Conservation (phyloP, 2,888 invertebrate genomes). For the Mythimna vitellina region DNA sequence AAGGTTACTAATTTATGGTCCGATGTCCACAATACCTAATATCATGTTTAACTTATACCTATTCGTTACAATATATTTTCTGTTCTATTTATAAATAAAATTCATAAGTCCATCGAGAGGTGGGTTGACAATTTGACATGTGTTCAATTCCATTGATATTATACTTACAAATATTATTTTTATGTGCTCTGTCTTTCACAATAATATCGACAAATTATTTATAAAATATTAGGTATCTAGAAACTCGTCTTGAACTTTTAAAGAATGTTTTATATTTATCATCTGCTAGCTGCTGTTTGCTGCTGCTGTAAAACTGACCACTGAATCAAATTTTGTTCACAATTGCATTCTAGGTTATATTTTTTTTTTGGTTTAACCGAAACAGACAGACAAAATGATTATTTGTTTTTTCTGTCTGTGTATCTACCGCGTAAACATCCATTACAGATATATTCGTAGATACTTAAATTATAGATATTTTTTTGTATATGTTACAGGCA, state of each 20-base stretch:
- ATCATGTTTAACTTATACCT: constrained; percentile 1
- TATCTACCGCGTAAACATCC: too few species aligned
- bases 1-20: constrained; percentile 38
- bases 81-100: constrained; percentile 48
- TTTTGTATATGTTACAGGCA: neutral
- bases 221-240: too few species aligned
- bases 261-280: constrained; percentile 6
- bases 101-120: constrained; percentile 54
- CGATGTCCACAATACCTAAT: constrained; percentile 50
- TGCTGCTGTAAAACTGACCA: neutral
- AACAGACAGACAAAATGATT: neutral
- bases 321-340: neutral
- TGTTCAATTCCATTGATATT: constrained; percentile 58
- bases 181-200: constrained; percentile 28
- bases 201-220: constrained; percentile 15
- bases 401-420: neutral
- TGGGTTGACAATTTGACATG: constrained; percentile 69
- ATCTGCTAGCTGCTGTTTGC: neutral
- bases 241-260: neutral
- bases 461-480: neutral
- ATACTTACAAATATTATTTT: constrained; percentile 2
- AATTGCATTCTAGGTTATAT: neutral
- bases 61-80: constrained; percentile 50
- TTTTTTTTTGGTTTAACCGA: neutral
- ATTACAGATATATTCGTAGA: neutral